Percentiles rank a stretch among this genome's conserved stretches.
These are phyloP conservation scores for Antidorcas marsupialis DNA, from an alignment of 2,113 vertebrate species.

Conservation along the genomic window DNA sequence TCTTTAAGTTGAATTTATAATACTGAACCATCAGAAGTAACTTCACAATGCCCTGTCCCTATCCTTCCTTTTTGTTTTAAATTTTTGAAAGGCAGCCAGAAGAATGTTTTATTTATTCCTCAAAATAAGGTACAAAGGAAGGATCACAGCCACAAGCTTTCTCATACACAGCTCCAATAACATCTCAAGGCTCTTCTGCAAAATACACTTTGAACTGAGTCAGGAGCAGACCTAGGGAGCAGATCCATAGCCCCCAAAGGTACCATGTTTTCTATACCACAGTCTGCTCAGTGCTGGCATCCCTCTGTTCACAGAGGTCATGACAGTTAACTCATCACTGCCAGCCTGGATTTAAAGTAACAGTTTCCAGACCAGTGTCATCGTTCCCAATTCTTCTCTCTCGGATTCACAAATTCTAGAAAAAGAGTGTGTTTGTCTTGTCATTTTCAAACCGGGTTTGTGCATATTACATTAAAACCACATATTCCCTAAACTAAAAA, in stretches of 20 bases:
- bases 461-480: slow-evolving; percentile 17
- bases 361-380: not conserved
- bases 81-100: not conserved
- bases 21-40: slow-evolving; percentile 42
- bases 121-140: slow-evolving; percentile 37
- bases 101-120: slow-evolving; percentile 3
- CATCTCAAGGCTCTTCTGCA: not conserved
- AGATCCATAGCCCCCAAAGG: not conserved
- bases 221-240: not conserved
- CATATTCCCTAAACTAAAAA: slow-evolving; percentile 32
- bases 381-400: not conserved
- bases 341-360: not conserved
- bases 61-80: not conserved
- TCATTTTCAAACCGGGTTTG: slow-evolving; percentile 32
- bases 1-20: slow-evolving; percentile 39
- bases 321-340: not conserved
- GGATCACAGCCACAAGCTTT: not conserved
- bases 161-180: not conserved
- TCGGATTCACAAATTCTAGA: not conserved
- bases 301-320: not conserved
- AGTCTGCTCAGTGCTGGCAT: not conserved
- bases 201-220: not conserved
- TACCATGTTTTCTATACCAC: not conserved
- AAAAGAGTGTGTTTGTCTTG: slow-evolving; percentile 14
- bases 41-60: not conserved